A percentile compares a stretch with the other conserved stretches of the same genome.
Conservation (phyloP, 2,888 invertebrate species). For the Axea sp. region DNA sequence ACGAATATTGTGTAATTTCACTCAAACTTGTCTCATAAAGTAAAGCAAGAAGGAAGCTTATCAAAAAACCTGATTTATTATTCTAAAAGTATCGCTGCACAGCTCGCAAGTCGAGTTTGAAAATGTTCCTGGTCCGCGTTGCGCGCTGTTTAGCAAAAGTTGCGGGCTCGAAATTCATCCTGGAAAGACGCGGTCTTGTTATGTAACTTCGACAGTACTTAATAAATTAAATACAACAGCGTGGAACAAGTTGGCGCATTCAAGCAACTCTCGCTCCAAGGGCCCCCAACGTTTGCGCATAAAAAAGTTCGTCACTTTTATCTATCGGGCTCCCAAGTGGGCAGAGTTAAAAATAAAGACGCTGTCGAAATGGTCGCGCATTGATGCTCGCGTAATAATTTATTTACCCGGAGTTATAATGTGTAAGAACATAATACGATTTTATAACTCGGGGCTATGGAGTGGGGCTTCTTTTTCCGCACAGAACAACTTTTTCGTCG, state of each 20-base stretch:
- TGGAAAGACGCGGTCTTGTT: conserved; percentile 12
- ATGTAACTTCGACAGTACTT: conserved; percentile 28
- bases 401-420: conserved; percentile 20
- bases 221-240: conserved; percentile 32
- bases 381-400: conserved; percentile 13
- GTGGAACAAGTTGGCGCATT: conserved; percentile 9
- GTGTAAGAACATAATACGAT: conserved; percentile 34
- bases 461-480: conserved; percentile 24
- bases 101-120: conserved; percentile 14
- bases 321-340: neutral
- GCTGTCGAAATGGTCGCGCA: neutral
- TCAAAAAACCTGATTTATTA: conserved; percentile 12
- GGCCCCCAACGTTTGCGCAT: too few species aligned
- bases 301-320: too few species aligned
- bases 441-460: conserved; percentile 33
- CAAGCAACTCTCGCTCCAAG: conserved; percentile 4
- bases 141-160: conserved; percentile 6
- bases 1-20: conserved; percentile 4
- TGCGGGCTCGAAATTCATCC: conserved; percentile 18
- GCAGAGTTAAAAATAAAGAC: conserved; percentile 12
- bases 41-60: neutral
- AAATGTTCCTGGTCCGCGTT: conserved; percentile 1
- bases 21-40: conserved; percentile 11
- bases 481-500: conserved; percentile 67
- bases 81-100: conserved; percentile 4